Evolutionary conservation across 2,797 vertebrate genomes (phyloP).

Genomic region (Spondyliosoma cantharus): DNA sequence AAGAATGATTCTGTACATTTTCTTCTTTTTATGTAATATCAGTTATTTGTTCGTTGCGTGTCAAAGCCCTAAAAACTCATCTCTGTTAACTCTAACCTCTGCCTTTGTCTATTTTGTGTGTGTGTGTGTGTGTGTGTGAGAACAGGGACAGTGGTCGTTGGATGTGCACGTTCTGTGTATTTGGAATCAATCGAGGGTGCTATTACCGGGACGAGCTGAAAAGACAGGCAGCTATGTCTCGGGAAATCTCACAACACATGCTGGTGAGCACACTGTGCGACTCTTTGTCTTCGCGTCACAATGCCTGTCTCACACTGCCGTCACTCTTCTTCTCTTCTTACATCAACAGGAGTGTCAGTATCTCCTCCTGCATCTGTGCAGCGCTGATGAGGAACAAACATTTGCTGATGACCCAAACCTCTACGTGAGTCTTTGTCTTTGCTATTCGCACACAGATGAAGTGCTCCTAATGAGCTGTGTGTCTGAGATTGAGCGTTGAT

Average conservation of each 20-base stretch:
- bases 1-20: background rate
- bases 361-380: slow-evolving; percentile 66
- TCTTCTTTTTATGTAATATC: background rate
- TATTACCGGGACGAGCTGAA: background rate
- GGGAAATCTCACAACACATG: slow-evolving; percentile 42
- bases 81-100: too few species aligned
- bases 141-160: slow-evolving; percentile 62
- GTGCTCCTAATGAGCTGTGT: background rate
- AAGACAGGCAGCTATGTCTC: slow-evolving; percentile 26
- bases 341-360: slow-evolving; percentile 73
- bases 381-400: slow-evolving; percentile 53
- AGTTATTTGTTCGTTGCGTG: background rate
- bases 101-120: background rate
- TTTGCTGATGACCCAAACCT: slow-evolving; percentile 44
- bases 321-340: background rate
- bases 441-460: background rate
- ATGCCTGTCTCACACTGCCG: background rate
- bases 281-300: background rate
- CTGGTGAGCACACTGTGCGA: slow-evolving; percentile 63
- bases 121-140: slow-evolving; percentile 22
- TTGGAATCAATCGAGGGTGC: background rate
- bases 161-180: slow-evolving; percentile 81
- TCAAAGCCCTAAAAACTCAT: too few species aligned
- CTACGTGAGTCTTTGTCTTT: slow-evolving; percentile 55
- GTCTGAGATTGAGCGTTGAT: too few species aligned